Evolutionary conservation across 2,113 vertebrate genomes (phyloP).

Genomic region (Salvelinus namaycush): DNA sequence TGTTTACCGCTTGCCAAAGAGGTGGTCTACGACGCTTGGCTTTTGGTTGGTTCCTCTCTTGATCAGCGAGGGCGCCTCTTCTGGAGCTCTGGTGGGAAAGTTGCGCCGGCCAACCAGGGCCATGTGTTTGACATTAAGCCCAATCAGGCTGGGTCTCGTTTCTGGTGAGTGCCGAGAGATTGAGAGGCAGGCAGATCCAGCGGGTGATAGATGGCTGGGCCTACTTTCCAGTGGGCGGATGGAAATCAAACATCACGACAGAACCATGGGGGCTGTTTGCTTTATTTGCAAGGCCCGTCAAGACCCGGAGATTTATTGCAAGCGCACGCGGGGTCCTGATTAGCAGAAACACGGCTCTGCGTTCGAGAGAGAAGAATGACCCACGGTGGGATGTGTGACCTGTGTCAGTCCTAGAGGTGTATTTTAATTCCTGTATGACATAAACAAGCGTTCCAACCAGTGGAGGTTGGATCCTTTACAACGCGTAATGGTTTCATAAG

Average conservation of each 20-base stretch:
- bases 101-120: constrained; percentile 4
- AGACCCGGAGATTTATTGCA: constrained; percentile 70
- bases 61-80: constrained; percentile 41
- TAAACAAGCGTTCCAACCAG: not conserved
- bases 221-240: constrained; percentile 40
- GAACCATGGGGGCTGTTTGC: constrained; percentile 53
- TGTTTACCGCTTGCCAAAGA: not conserved
- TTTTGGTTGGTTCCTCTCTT: constrained; percentile 8
- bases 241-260: constrained; percentile 37
- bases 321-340: constrained; percentile 71
- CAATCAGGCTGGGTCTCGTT: constrained; percentile 51
- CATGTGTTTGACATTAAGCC: constrained; percentile 65
- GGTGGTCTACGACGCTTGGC: not conserved
- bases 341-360: constrained; percentile 36
- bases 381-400: not conserved
- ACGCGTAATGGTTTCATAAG: not conserved
- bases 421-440: not conserved
- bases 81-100: constrained; percentile 46
- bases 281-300: constrained; percentile 73
- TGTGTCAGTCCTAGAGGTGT: not conserved
- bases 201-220: constrained; percentile 55
- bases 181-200: constrained; percentile 51
- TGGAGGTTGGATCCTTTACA: not conserved
- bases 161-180: constrained; percentile 29
- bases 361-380: constrained; percentile 7